These are phyloP conservation scores for Diplolepis rosae DNA, from an alignment of 2,888 invertebrate species.

Conservation along the genomic window DNA sequence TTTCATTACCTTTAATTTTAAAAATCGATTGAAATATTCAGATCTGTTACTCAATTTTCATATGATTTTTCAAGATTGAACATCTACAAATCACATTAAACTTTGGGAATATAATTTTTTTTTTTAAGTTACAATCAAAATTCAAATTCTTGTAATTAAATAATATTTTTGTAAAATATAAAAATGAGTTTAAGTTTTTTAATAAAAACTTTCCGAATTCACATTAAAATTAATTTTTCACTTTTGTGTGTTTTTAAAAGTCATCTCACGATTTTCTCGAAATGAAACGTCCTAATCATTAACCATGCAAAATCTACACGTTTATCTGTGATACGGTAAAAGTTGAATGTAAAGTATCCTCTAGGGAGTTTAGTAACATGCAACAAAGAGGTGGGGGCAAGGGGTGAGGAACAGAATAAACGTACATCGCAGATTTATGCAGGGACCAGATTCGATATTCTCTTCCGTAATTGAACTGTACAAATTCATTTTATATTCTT, in stretches of 20 bases:
- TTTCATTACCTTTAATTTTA: too few relatives aligned
- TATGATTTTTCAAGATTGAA: too few relatives aligned
- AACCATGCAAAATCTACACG: constrained; percentile 15
- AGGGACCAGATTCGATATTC: constrained; percentile 56
- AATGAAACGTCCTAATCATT: constrained; percentile 6
- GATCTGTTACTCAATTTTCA: too few relatives aligned
- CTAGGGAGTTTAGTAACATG: constrained; percentile 52
- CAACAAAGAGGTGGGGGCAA: constrained; percentile 43
- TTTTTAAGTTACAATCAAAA: too few relatives aligned
- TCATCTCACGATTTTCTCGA: constrained; percentile 13
- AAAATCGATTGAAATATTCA: too few relatives aligned
- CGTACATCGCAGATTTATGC: constrained; percentile 59
- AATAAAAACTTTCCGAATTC: neutral
- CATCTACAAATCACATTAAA: too few relatives aligned
- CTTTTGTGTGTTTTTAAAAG: neutral
- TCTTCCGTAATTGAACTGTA: constrained; percentile 46
- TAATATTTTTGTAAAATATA: too few relatives aligned
- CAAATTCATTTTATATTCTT: constrained; percentile 16
- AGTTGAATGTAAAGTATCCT: constrained; percentile 45
- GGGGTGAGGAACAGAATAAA: constrained; percentile 54
- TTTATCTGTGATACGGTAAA: constrained; percentile 2
- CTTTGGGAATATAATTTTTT: too few relatives aligned
- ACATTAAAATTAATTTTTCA: neutral
- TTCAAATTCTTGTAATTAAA: too few relatives aligned
- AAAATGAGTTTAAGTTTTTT: too few relatives aligned